Conservation (phyloP, 2,888 invertebrate species). For the Hartigia nigra region DNA sequence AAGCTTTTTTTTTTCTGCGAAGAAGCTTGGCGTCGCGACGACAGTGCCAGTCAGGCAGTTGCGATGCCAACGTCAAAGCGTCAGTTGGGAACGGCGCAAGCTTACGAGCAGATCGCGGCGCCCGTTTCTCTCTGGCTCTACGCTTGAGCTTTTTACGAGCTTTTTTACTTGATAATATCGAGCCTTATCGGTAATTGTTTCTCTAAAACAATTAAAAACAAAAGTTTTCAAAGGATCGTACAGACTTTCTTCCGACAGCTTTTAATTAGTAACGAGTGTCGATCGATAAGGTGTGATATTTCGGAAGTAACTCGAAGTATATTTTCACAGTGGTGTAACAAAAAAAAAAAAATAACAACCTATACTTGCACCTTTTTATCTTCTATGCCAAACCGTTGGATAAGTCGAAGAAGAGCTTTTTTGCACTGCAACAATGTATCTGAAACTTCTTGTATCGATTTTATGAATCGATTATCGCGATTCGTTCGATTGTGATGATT, state of each 20-base stretch:
- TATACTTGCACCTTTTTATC: not conserved
- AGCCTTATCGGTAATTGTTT: not conserved
- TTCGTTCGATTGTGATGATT: not conserved
- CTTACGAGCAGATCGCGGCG: slow-evolving; percentile 16
- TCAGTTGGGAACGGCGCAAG: slow-evolving; percentile 51
- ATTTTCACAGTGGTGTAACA: not conserved
- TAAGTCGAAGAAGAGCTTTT: not conserved
- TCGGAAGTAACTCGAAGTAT: not conserved
- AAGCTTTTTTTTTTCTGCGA: not conserved
- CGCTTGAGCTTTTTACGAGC: slow-evolving; percentile 10
- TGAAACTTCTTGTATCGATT: not conserved
- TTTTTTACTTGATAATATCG: not conserved
- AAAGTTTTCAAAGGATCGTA: not conserved
- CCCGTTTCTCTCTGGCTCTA: not conserved
- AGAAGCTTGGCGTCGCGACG: slow-evolving; percentile 27
- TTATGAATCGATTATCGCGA: not conserved
- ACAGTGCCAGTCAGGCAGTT: slow-evolving; percentile 12
- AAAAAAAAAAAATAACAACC: not conserved
- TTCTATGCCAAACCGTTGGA: not conserved
- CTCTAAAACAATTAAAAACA: not conserved
- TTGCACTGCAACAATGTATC: not conserved
- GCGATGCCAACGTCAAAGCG: slow-evolving; percentile 18
- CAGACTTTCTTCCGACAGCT: not conserved
- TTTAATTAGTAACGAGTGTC: not conserved
- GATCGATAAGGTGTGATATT: not conserved